Evolutionary conservation across 2,113 vertebrate species (phyloP).

Genomic region (Crocuta crocuta): DNA sequence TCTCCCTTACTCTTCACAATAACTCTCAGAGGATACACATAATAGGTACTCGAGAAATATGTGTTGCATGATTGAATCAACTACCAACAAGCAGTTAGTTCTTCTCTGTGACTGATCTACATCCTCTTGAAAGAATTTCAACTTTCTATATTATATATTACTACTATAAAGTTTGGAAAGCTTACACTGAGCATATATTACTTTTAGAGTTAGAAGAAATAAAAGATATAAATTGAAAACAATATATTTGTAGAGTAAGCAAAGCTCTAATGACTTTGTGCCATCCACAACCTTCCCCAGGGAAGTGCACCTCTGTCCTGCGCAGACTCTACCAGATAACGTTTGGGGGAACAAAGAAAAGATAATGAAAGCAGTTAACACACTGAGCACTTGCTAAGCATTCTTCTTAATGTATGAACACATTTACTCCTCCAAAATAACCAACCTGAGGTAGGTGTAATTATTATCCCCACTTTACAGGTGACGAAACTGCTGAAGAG

Average conservation of each 20-base stretch:
- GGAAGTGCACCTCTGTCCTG: neutral
- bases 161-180: slow-evolving; percentile 56
- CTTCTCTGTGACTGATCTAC: neutral
- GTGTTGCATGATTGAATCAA: slow-evolving; percentile 17
- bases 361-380: neutral
- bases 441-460: neutral
- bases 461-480: neutral
- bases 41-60: neutral
- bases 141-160: neutral
- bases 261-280: slow-evolving; percentile 4
- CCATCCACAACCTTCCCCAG: neutral
- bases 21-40: neutral
- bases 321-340: neutral
- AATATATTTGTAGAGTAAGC: slow-evolving; percentile 21
- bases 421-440: neutral
- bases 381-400: neutral
- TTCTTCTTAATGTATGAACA: slow-evolving; percentile 41
- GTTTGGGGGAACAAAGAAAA: slow-evolving; percentile 47
- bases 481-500: slow-evolving; percentile 1
- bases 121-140: slow-evolving; percentile 17
- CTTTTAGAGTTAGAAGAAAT: slow-evolving; percentile 44
- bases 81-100: neutral
- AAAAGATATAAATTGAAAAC: slow-evolving; percentile 19
- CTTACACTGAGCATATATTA: slow-evolving; percentile 22
- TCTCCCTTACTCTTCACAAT: neutral